phyloP scores from a whole-genome alignment of 2,888 invertebrate species.

The Epinotia nisella region DNA sequence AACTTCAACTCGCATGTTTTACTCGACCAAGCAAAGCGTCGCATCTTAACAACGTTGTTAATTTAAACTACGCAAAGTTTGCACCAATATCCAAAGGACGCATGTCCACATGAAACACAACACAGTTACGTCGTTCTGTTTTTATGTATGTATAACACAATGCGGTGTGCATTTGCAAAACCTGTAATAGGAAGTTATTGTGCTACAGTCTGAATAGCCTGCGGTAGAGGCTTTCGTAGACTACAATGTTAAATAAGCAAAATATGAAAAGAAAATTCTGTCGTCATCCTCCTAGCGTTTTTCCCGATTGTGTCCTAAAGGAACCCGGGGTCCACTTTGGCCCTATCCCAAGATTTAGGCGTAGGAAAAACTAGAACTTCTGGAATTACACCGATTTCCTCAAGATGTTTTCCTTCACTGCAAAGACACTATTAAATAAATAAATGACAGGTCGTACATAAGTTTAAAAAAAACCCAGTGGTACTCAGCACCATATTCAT shows the following conservation, averaged over 20 bases:
- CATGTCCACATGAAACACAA: neutral
- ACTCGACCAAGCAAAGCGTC: constrained; percentile 1
- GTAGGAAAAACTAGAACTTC: too few species aligned
- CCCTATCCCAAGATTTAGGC: too few species aligned
- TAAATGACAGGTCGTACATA: too few species aligned
- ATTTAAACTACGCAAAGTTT: constrained; percentile 14
- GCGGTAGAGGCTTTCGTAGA: neutral
- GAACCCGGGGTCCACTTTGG: neutral
- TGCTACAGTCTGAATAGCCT: constrained; percentile 15
- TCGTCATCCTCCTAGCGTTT: neutral
- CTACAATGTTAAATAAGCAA: constrained; percentile 2
- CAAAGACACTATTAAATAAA: too few species aligned
- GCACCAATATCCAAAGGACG: neutral
- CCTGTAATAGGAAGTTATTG: constrained; percentile 30
- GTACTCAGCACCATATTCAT: too few species aligned
- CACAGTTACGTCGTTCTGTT: neutral
- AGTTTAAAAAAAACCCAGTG: too few species aligned
- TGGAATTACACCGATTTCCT: too few species aligned
- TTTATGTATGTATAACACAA: neutral
- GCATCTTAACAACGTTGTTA: constrained; percentile 29
- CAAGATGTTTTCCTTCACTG: too few species aligned
- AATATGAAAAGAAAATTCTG: neutral
- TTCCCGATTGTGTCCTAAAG: neutral
- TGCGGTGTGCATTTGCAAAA: constrained; percentile 10
- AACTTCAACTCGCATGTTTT: constrained; percentile 11